Base-by-base conservation (phyloP, 2,797 vertebrate species). In the Anabacerthia variegaticeps region DNA sequence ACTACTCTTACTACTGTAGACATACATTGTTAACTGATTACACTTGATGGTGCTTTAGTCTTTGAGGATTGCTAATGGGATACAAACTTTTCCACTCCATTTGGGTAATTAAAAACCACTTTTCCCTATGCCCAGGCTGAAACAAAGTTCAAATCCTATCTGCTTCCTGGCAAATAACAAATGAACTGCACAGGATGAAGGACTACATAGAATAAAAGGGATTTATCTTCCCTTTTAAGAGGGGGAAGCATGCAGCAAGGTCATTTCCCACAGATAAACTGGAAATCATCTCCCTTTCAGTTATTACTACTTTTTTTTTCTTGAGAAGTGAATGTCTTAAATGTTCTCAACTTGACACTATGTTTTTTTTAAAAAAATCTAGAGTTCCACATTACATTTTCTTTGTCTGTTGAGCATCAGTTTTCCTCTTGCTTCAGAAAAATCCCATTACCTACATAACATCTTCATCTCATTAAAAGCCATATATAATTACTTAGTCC, bases 401-500 rank as follows among this genome's bases (percentile, higher is more conserved):
- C 68, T 73, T 59, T 24, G 26, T 48, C 65, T 51, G 30, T 5
- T 69, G 41, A 79, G 18, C n/a, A 59, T 41, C 30, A 23, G 23
- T 43, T 93, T 89, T 74, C 62, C 85, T 84, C 48, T 82, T 80
- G 22, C 37, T 83, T 68, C 68, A 87, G 52, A 89, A 89, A 94
- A 91, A 77, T 63, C 58, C 24, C 39, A 46, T 66, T 83, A 65
- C 54, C 59, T 83, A 51, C 46, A 46, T 65, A 63, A 18, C 37
- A 69, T 73, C 61, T 90, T 54, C 27, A 74, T n/a, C 71, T 91
- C 39, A 68, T 78, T 87, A 84, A 7, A 37, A 92, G 20, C 26
- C 54, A 68, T 21, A 65, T 10, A 68, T 65, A 81, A 81, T 39
- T 77, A 75, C 30, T 44, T 34, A 43, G 36, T 55, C 41, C 30